phyloP scores from a whole-genome alignment of 2,113 vertebrate species.

The Lycocorax pyrrhopterus region DNA sequence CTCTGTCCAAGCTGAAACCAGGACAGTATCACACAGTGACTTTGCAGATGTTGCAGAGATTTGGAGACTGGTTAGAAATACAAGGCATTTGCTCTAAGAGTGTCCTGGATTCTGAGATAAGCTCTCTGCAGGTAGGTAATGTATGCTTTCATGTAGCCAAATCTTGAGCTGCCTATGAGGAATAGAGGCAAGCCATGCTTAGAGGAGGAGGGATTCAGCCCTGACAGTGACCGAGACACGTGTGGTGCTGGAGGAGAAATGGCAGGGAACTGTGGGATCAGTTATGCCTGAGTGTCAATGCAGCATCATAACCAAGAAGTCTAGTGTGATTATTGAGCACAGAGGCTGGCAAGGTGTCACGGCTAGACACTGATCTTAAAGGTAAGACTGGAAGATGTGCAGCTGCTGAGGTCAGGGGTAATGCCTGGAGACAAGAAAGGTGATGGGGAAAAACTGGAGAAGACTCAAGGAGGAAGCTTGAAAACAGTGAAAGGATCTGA shows the following conservation, averaged over 20 bases:
- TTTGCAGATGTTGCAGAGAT: neutral
- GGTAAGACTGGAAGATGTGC: neutral
- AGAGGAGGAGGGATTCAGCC: neutral
- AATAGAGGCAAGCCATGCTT: neutral
- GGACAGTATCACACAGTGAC: neutral
- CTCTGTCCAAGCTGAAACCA: neutral
- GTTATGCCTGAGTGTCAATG: neutral
- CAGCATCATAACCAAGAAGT: neutral
- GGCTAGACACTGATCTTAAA: neutral
- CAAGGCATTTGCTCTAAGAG: neutral
- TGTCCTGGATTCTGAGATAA: neutral
- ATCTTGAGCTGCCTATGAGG: neutral
- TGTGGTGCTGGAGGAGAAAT: accelerated
- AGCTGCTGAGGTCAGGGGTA: neutral
- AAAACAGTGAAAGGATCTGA: neutral
- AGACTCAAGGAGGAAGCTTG: neutral
- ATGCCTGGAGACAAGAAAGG: neutral
- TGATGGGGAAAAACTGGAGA: neutral
- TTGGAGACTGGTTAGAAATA: neutral
- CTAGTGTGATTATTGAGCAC: neutral
- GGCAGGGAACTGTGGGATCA: neutral
- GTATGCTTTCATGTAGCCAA: neutral
- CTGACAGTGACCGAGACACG: neutral
- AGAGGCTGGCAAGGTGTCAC: neutral
- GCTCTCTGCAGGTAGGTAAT: neutral